Evolutionary conservation across 1,140 invertebrate genomes (phyloP), one percentile per base, ranked within the genome.

Genomic region (Wasmannia auropunctata): DNA sequence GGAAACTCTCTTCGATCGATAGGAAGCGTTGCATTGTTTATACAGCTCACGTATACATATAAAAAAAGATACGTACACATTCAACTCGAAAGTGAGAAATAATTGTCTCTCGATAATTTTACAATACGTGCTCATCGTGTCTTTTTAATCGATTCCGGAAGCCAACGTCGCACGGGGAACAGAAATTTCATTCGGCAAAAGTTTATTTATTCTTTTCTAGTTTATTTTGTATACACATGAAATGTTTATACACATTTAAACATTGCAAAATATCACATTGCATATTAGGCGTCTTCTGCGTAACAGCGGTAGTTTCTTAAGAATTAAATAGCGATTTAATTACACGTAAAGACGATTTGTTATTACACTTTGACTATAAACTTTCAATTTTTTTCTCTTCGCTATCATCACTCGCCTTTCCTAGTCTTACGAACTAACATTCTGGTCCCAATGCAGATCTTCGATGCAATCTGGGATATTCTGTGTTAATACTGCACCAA

Each of bases 231-330:
- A 58, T 83, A 83, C 67, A 83, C 54, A 54, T 43, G 22, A 83
- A 83, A 83, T 72, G 67, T 83, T 83, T 83, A 70, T 49, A 56
- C 25, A 60, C n/a, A n/a, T n/a, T 60, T 60, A 83, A 83, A 83
- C 37, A 83, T 83, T 87, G 86, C 87, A 74, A 81, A 91, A 69
- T 86, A 89, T 90, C 85, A 91, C 80, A 87, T 91, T 86, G 86
- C 77, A 63, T 87, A 75, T 83, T 88, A 89, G 89, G 85, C 79
- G 84, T 88, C 83, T 84, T 86, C 31, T 74, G 67, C 54, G 60
- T 34, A 83, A 83, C n/a, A 81, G 49, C 65, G 19, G 56, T n/a
- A n/a, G n/a, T 1, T 81, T 74, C 28, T 58, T 43, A 49, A 16
- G 11, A 81, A 58, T 56, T 70, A 81, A 58, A 31, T 46, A 74